A percentile compares a stretch with the other conserved stretches of the same genome.
Conservation (phyloP, 2,113 vertebrate species). For the Meriones unguiculatus region DNA sequence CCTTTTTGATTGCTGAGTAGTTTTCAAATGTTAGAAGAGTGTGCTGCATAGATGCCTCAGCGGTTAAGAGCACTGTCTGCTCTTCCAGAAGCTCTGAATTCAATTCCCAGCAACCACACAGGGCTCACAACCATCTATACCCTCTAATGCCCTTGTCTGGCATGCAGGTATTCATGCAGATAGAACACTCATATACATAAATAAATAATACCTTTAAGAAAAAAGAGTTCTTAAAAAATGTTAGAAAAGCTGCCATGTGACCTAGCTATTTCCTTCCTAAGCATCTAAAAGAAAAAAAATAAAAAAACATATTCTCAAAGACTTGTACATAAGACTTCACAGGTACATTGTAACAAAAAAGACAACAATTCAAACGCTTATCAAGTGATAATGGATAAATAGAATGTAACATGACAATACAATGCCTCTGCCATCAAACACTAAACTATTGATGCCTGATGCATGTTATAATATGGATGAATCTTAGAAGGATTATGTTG, state of each 20-base stretch:
- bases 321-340: background rate
- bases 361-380: background rate
- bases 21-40: background rate
- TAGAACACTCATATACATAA: too few relatives aligned
- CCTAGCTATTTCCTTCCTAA: background rate
- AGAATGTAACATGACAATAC: background rate
- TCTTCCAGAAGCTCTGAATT: too few relatives aligned
- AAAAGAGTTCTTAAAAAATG: too few relatives aligned
- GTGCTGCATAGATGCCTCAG: too few relatives aligned
- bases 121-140: too few relatives aligned
- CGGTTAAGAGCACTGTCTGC: too few relatives aligned
- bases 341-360: background rate
- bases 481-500: background rate
- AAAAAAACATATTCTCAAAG: background rate
- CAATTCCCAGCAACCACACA: too few relatives aligned
- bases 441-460: background rate
- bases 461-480: background rate
- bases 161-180: too few relatives aligned
- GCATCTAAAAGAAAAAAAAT: background rate
- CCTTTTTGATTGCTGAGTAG: too few relatives aligned
- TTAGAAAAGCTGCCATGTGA: background rate
- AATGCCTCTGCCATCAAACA: background rate
- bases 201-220: too few relatives aligned
- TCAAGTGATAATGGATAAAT: background rate
- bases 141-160: too few relatives aligned